Conservation (phyloP, 2,888 invertebrate genomes). For the Xylocampa areola region DNA sequence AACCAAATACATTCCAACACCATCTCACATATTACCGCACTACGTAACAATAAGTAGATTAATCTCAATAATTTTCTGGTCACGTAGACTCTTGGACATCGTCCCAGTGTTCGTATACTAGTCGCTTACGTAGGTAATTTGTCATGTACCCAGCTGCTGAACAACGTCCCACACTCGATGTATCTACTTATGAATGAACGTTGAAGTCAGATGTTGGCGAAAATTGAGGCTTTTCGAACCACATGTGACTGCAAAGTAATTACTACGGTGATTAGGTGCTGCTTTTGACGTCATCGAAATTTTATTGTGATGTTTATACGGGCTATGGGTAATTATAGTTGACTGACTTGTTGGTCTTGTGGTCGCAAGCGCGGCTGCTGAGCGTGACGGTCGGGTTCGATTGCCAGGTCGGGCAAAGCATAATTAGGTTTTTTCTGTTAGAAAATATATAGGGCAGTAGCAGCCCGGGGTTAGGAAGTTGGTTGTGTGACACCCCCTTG, state of each 20-base stretch:
- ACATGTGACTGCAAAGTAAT: slow-evolving; percentile 31
- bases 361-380: not conserved
- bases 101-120: slow-evolving; percentile 39
- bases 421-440: too few species aligned
- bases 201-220: slow-evolving; percentile 27
- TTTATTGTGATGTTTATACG: not conserved
- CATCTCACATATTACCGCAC: slow-evolving; percentile 19
- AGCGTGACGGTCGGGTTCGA: too few species aligned
- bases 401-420: too few species aligned
- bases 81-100: slow-evolving; percentile 44
- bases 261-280: slow-evolving; percentile 14
- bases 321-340: too few species aligned
- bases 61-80: slow-evolving; percentile 45
- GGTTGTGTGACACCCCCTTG: too few species aligned
- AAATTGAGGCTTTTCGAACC: slow-evolving; percentile 28
- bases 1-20: not conserved
- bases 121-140: slow-evolving; percentile 50
- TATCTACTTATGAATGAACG: slow-evolving; percentile 45
- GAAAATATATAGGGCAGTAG: too few species aligned
- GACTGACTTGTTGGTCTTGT: too few species aligned
- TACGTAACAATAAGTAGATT: slow-evolving; percentile 33
- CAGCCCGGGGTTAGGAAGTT: too few species aligned
- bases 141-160: slow-evolving; percentile 52
- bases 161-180: slow-evolving; percentile 28
- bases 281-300: slow-evolving; percentile 3